Evolutionary conservation across 92 coral and sea anemone species (phyloP).

Genomic region (Porites rus): DNA sequence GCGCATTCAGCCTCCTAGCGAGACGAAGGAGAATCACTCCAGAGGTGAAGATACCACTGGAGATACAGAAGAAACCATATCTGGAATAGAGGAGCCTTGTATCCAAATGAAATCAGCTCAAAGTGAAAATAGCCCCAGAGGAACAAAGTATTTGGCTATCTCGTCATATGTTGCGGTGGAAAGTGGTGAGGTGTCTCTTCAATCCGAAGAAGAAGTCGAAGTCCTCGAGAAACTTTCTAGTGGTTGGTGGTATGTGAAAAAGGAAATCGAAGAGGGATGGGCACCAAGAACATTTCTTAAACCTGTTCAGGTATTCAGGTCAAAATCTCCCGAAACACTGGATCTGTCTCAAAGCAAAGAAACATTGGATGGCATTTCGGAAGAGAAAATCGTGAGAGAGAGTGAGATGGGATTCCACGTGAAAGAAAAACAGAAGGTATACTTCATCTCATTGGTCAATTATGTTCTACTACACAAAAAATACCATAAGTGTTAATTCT

Average conservation of each 20-base stretch:
- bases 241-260: conserved; percentile 77
- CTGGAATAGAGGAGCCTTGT: conserved; percentile 16
- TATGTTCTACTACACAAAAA: too few species aligned
- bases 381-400: neutral
- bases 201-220: conserved; percentile 58
- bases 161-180: conserved; percentile 47
- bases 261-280: conserved; percentile 63
- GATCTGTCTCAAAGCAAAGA: conserved; percentile 1
- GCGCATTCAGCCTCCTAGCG: neutral
- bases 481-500: too few species aligned
- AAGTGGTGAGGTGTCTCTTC: conserved; percentile 52
- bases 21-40: neutral
- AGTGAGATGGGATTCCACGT: neutral
- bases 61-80: neutral
- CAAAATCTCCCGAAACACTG: conserved; percentile 4
- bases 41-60: neutral
- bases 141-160: conserved; percentile 44
- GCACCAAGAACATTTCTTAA: conserved; percentile 65
- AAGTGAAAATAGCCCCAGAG: neutral
- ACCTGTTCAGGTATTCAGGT: conserved; percentile 2
- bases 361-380: neutral
- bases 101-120: conserved; percentile 23
- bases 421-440: conserved; percentile 14
- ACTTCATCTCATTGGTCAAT: too few species aligned
- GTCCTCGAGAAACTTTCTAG: conserved; percentile 59